phyloP scores from a whole-genome alignment of 2,888 invertebrate species.

The Cheilosia impressa region DNA sequence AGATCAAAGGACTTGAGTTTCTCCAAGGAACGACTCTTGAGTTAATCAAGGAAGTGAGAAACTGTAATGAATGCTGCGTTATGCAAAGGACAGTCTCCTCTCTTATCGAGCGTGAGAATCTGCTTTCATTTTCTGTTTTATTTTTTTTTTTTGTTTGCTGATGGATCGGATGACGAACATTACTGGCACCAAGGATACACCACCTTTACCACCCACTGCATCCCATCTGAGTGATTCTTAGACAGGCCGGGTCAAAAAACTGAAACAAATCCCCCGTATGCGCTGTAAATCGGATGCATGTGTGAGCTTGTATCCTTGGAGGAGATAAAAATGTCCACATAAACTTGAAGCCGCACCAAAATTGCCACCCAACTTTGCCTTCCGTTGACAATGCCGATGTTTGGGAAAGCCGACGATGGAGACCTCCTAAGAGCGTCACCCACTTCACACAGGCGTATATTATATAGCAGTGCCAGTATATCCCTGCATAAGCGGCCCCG shows the following conservation, averaged over 20 bases:
- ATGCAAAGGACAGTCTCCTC: slow-evolving; percentile 19
- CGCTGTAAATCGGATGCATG: slow-evolving; percentile 45
- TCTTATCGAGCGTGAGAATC: slow-evolving; percentile 44
- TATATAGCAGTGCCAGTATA: slow-evolving; percentile 32
- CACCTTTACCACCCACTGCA: slow-evolving; percentile 12
- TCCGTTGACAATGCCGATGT: slow-evolving; percentile 68
- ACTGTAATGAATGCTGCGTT: slow-evolving; percentile 36
- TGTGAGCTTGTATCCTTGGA: slow-evolving; percentile 62
- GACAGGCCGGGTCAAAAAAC: slow-evolving; percentile 58
- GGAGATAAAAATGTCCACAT: slow-evolving; percentile 72
- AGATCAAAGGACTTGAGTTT: slow-evolving; percentile 53
- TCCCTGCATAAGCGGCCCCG: slow-evolving; percentile 53
- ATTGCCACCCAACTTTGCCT: slow-evolving; percentile 64
- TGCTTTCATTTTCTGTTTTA: not conserved
- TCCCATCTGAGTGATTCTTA: not conserved
- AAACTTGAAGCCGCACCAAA: slow-evolving; percentile 48
- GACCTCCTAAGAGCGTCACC: slow-evolving; percentile 69
- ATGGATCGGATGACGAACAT: slow-evolving; percentile 29
- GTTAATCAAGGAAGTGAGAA: slow-evolving; percentile 52
- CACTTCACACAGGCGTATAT: slow-evolving; percentile 52
- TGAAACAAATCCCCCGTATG: slow-evolving; percentile 40
- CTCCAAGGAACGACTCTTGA: slow-evolving; percentile 15
- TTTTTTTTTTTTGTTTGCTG: not conserved
- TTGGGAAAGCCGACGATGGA: slow-evolving; percentile 69
- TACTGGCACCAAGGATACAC: slow-evolving; percentile 30